Evolutionary conservation across 2,888 invertebrate genomes (phyloP), one percentile per base, ranked within the genome.

Genomic region (Himalopsyche kuldschensis): DNA sequence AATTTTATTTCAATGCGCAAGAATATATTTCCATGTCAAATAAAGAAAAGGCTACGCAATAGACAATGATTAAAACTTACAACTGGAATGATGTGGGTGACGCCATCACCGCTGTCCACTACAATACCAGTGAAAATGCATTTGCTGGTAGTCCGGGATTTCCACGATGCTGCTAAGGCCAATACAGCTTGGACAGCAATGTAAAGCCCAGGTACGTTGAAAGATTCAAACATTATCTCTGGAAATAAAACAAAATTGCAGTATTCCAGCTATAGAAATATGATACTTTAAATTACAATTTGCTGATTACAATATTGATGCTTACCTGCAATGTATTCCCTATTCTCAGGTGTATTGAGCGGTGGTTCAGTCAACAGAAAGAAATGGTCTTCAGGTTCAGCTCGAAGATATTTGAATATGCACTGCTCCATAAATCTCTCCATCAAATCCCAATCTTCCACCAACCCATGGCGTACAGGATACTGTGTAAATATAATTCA

Each of bases 211-310:
- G 99, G 99, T 86, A 99, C 99, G 92, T 99, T 99, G 91, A 99
- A 99, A 35, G 99, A 98, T 91, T 99, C 99, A 90, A 99, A 99
- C 99, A 99, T 99, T 87, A 99, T 99, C 93, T 99, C 99, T 84
- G 76, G 0, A 80, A 75, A 30, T 15, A 41, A 41, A 41, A 41
- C 41, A 41, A 41, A 41, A 30, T 69, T 31, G 15, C 32, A 76
- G 27, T 76, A 30, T 6, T 0, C 8, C 27, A 76, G 8, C 20
- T 31, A 11, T 30, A 15, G 8, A 30, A 3, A 76, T 35, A n/a
- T n/a, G n/a, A n/a, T n/a, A n/a, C n/a, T n/a, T n/a, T n/a, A n/a
- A n/a, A n/a, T n/a, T n/a, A n/a, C n/a, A n/a, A n/a, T n/a, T n/a
- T n/a, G n/a, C n/a, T n/a, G n/a, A n/a, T n/a, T n/a, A n/a, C n/a